Evolutionary conservation across 2,888 invertebrate species (phyloP).

Genomic region (Exephanes ischioxanthus): DNA sequence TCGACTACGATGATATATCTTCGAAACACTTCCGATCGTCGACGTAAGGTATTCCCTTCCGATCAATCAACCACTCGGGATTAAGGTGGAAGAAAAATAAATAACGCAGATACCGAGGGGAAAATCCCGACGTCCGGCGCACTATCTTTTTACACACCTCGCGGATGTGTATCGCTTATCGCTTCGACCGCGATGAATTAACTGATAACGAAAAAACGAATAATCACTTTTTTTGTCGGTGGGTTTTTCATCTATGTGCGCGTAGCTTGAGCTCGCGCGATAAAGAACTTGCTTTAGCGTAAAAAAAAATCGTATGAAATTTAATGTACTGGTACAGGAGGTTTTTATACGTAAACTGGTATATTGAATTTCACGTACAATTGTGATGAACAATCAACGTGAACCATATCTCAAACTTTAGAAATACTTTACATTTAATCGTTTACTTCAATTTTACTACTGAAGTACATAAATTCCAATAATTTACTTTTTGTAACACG

Average conservation of each 20-base stretch:
- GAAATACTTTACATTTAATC: too few relatives aligned
- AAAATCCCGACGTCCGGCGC: conserved; percentile 19
- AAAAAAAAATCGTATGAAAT: too few relatives aligned
- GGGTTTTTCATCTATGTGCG: background rate
- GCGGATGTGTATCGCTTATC: background rate
- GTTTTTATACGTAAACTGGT: too few relatives aligned
- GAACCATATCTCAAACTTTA: too few relatives aligned
- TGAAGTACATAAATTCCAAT: too few relatives aligned
- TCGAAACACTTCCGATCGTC: conserved; percentile 6
- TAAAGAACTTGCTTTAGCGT: background rate
- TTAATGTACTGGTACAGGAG: too few relatives aligned
- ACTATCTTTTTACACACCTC: background rate
- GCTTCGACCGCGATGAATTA: background rate
- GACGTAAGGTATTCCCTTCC: conserved; percentile 7
- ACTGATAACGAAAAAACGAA: background rate
- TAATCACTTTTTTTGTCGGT: background rate
- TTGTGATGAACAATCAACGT: too few relatives aligned
- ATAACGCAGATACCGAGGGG: conserved; percentile 21
- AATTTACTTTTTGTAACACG: too few relatives aligned
- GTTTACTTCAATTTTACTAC: too few relatives aligned
- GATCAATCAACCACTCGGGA: conserved; percentile 10
- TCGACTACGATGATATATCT: background rate
- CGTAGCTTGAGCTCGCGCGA: background rate
- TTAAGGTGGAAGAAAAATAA: background rate
- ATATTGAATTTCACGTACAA: too few relatives aligned